A percentile compares a stretch with the other conserved stretches of the same genome.
phyloP scores from a whole-genome alignment of 1,140 invertebrate species.

The Leptopilina boulardi region DNA sequence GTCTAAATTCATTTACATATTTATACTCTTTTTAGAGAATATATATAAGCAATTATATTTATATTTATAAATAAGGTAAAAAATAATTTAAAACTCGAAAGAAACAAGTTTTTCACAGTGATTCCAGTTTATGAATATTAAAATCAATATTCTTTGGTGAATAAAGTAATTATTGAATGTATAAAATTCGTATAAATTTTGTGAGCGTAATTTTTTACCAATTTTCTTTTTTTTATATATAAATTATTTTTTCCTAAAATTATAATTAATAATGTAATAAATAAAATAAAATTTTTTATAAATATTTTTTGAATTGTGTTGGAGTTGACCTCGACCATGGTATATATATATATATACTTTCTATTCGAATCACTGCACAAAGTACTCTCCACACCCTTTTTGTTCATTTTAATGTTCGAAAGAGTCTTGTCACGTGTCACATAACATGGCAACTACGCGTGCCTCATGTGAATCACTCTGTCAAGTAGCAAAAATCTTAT shows the following conservation, averaged over 20 bases:
- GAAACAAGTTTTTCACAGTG: background rate
- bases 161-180: background rate
- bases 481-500: conserved; percentile 48
- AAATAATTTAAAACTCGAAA: background rate
- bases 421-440: conserved; percentile 47
- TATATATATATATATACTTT: background rate
- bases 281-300: too few relatives aligned
- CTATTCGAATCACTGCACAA: conserved; percentile 20
- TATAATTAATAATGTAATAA: too few relatives aligned
- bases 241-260: too few relatives aligned
- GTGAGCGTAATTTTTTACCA: too few relatives aligned
- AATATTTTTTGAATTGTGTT: too few relatives aligned
- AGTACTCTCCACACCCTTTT: conserved; percentile 6
- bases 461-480: conserved; percentile 50
- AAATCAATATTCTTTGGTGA: background rate
- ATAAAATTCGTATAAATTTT: background rate
- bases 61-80: conserved; percentile 2
- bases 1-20: background rate
- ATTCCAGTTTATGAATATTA: background rate
- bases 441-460: conserved; percentile 49
- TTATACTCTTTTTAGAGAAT: background rate
- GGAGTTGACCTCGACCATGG: conserved; percentile 18
- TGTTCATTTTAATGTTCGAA: conserved; percentile 6
- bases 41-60: background rate
- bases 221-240: too few relatives aligned